Percentiles rank a stretch among this genome's conserved stretches.
phyloP scores from a whole-genome alignment of 2,113 vertebrate species.

The human region GRCh38 chr2:239420501-239421000 shows the following conservation, averaged over 20 bases:
- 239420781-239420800: neutral
- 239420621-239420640: accelerated
- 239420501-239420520: accelerated
- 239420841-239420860: neutral
- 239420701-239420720: accelerated
- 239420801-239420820: neutral
- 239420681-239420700: neutral
- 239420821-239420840: neutral
- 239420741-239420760: accelerated
- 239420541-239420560: accelerated
- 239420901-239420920: neutral
- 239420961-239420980: no score
- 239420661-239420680: neutral
- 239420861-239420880: neutral
- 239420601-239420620: no score
- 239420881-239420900: neutral
- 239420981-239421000: no score
- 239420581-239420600: neutral
- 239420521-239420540: neutral
- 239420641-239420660: accelerated
- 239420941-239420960: no score
- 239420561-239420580: accelerated
- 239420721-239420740: neutral
- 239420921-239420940: no score
- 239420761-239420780: neutral